A percentile compares a stretch with the other conserved stretches of the same genome.
Evolutionary conservation across 2,888 invertebrate species (phyloP).

Genomic region (Gasteruption jaculator): DNA sequence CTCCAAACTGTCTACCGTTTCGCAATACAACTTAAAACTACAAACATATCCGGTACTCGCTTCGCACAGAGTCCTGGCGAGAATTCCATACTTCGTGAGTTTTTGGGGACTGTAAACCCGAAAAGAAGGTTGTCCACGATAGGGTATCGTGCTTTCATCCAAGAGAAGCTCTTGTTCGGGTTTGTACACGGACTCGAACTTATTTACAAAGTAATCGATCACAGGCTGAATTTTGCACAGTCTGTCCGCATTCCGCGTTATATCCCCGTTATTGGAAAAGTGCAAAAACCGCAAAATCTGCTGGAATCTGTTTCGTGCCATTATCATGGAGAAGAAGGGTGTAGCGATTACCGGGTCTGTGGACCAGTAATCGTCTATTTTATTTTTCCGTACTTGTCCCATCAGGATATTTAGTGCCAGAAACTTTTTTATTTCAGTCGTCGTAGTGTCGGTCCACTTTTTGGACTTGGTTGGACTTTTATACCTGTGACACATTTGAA

Average conservation of each 20-base stretch:
- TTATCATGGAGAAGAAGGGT: conserved; percentile 18
- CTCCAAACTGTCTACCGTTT: conserved; percentile 6
- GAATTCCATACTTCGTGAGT: conserved; percentile 13
- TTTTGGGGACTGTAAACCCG: conserved; percentile 12
- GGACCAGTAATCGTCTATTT: conserved; percentile 19
- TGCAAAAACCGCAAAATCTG: conserved; percentile 16
- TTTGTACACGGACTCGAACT: conserved; percentile 19
- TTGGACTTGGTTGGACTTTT: conserved; percentile 1
- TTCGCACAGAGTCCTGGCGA: conserved; percentile 5
- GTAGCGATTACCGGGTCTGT: conserved; percentile 12
- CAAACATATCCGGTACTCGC: conserved; percentile 9
- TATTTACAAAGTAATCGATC: conserved; percentile 15
- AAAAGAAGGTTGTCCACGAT: conserved; percentile 18
- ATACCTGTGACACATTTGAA: conserved; percentile 4
- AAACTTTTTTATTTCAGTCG: conserved; percentile 16
- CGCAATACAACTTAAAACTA: conserved; percentile 12
- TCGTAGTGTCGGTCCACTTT: conserved; percentile 1
- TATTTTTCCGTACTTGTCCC: conserved; percentile 19
- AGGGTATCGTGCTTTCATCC: conserved; percentile 18
- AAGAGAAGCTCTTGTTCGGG: conserved; percentile 14
- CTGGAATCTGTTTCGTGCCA: conserved; percentile 16
- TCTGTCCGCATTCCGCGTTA: conserved; percentile 12
- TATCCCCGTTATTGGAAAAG: conserved; percentile 18
- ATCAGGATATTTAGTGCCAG: conserved; percentile 20
- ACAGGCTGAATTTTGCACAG: conserved; percentile 19